Evolutionary conservation across 2,113 vertebrate genomes (phyloP), one percentile per base, ranked within the genome.

Genomic region (Oreocharis arfaki): DNA sequence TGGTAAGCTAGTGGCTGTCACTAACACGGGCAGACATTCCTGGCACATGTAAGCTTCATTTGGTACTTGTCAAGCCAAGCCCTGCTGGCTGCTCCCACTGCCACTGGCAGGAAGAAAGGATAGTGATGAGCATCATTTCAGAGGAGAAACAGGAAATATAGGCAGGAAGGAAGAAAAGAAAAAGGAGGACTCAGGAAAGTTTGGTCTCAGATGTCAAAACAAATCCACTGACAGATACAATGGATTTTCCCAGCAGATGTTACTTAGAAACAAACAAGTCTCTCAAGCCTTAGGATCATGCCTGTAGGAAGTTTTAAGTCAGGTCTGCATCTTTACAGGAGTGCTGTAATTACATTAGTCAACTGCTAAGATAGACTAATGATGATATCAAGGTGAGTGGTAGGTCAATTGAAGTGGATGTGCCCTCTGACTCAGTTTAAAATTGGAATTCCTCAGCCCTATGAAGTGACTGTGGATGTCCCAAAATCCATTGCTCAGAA

Each of bases 181-280:
- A 93, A 88, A 86, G 17, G 39, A 74, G 84, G 86, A 87, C 10
- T 23, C 2, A 0, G 41, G 32, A 83, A 93, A 90, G 27, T 89
- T 82, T 82, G 35, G 46, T 88, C 59, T 92, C 64, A 75, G 37
- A 84, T 70, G 82, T 77, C 88, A 89, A 95, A 97, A 88, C 68
- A 95, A 93, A 89, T 89, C 80, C 64, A 75, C 44, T 56, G 28
- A 49, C 49, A 89, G 71, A 92, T 44, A 89, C 7, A 59, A 88
- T 70, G 28, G 91, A 77, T 90, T 84, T 84, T 90, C 52, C 77
- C 65, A 95, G 47, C 60, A 90, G 50, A 88, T 69, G 42, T 88
- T 90, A 73, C 61, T 83, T 16, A 52, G 56, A 86, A 95, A 84
- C 14, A 71, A 93, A 68, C 6, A 7, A 81, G 61, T 87, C 35